Conservation (phyloP, 2,888 invertebrate species). For the Andrena trimmerana region DNA sequence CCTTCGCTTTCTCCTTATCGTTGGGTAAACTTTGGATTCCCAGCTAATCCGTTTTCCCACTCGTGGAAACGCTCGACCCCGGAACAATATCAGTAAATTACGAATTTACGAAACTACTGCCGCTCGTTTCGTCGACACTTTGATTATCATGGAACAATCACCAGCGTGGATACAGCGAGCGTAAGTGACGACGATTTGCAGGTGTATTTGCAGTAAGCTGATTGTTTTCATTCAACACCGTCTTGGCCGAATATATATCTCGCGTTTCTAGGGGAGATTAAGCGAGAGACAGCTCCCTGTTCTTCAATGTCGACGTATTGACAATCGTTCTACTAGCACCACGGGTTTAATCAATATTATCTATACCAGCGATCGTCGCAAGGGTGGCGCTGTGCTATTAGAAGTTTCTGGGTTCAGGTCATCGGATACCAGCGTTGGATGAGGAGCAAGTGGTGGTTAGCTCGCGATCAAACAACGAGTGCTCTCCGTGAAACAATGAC, state of each 20-base stretch:
- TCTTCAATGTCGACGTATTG: not conserved
- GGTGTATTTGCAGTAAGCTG: not conserved
- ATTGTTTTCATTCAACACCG: not conserved
- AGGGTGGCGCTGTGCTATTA: not conserved
- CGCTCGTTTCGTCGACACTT: not conserved
- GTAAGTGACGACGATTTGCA: not conserved
- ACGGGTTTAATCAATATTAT: not conserved
- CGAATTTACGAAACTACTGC: conserved; percentile 9
- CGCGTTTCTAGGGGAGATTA: not conserved
- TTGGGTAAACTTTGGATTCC: conserved; percentile 39
- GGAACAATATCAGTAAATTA: conserved; percentile 24
- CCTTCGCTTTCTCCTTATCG: conserved; percentile 44
- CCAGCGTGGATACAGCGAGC: too few relatives aligned
- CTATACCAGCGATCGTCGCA: too few relatives aligned
- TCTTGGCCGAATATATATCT: not conserved
- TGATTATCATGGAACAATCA: not conserved
- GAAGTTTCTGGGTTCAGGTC: not conserved
- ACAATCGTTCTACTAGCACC: not conserved
- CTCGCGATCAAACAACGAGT: conserved; percentile 8
- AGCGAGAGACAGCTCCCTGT: not conserved
- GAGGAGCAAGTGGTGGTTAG: too few relatives aligned
- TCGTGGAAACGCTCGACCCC: conserved; percentile 13
- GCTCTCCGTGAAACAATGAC: conserved; percentile 17
- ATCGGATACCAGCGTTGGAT: not conserved
- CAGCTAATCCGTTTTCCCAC: conserved; percentile 23